Percentiles rank a stretch among this genome's conserved stretches.
Conservation (phyloP, 1,140 invertebrate genomes). For the Bombus huntii region DNA sequence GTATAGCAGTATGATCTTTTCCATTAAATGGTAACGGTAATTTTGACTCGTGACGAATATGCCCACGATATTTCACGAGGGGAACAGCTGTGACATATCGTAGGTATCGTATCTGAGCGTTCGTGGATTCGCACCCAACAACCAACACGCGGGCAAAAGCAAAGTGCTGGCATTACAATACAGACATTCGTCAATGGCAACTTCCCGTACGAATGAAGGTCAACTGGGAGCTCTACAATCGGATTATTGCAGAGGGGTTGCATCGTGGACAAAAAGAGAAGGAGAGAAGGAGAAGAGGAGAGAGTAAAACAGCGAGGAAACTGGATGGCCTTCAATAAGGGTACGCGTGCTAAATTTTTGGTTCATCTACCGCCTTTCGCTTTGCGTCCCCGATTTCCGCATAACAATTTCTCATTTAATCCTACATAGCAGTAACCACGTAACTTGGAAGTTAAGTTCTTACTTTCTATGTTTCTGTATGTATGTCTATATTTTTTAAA, state of each 20-base stretch:
- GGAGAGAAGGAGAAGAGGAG: too few relatives aligned
- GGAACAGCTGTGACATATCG: constrained; percentile 30
- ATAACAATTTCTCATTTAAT: background rate
- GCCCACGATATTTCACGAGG: constrained; percentile 15
- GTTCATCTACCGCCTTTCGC: background rate
- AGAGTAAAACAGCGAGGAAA: constrained; percentile 1
- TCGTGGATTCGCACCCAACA: background rate
- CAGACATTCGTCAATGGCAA: constrained; percentile 15
- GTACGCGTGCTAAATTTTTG: constrained; percentile 36
- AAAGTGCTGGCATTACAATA: constrained; percentile 12
- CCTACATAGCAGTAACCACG: background rate
- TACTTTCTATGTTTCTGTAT: background rate
- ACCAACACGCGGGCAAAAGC: background rate
- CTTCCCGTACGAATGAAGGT: constrained; percentile 29
- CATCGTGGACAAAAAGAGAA: background rate
- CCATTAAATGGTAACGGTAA: constrained; percentile 20
- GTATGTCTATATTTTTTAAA: background rate
- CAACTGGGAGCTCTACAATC: constrained; percentile 9
- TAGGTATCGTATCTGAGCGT: constrained; percentile 15
- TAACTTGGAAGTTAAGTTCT: background rate
- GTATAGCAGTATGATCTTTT: background rate
- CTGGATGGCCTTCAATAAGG: constrained; percentile 33
- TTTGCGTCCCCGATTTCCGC: background rate
- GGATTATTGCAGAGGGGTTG: constrained; percentile 42
- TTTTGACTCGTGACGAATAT: constrained; percentile 6